Evolutionary conservation across 1,140 invertebrate genomes (phyloP), one percentile per base, ranked within the genome.

Genomic region (Achatina immaculata): DNA sequence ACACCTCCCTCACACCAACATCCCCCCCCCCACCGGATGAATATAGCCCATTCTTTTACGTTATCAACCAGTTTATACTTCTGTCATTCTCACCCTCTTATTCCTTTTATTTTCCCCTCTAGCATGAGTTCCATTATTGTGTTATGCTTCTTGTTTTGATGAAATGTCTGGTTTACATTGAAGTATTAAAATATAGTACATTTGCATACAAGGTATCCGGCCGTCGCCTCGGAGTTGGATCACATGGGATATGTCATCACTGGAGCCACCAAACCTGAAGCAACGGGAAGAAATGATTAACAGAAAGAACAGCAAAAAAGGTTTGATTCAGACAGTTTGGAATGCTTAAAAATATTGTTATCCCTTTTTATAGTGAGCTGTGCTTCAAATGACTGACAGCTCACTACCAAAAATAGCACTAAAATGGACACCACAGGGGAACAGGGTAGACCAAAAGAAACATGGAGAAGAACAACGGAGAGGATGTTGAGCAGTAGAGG

Each of bases 221-320:
- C 89, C 89, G 78, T 85, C 89, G 21, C 89, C 89, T 21, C 80
- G 89, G 45, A 81, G 75, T 48, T 90, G 89, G 89, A 42, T 86
- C 40, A 77, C 68, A 38, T 91, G 90, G 90, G 86, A 89, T 58
- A 85, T 88, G 48, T 82, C 85, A 40, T 85, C 87, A 69, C 81
- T 90, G 66, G 90, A 91, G 73, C 90, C 90, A 69, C 82, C 85
- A 38, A 87, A 88, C 62, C 88, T 90, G 31, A 90, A 88, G 66
- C 81, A 83, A 40, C 84, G 87, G 74, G 89, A 89, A 71, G 88
- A 90, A 36, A 86, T 90, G 72, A 72, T 87, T 42, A 88, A 88
- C 43, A 82, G 85, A 62, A 89, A 86, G 38, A 87, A 85, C n/a
- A 88, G 87, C 58, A 88, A 87, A 82, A 80, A 86, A 88, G 84